A percentile compares a stretch with the other conserved stretches of the same genome.
These are phyloP conservation scores for Erinaceus europaeus DNA, from an alignment of 2,113 vertebrate species.

Conservation along the genomic window DNA sequence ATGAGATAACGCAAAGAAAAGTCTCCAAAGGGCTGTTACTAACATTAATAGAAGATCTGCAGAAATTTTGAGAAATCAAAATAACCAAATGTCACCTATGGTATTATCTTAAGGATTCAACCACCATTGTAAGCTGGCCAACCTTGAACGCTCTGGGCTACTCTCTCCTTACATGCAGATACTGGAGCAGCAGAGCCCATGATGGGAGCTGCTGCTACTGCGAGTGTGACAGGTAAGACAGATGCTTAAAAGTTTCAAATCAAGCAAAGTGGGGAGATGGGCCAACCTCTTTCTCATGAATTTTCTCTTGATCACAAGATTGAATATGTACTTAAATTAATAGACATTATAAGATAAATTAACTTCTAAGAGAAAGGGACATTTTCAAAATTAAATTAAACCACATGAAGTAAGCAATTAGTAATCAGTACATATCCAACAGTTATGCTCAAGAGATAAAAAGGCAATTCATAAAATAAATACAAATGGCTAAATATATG, in stretches of 20 bases:
- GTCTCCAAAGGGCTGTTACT: neutral
- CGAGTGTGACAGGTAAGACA: neutral
- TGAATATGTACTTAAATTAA: conserved; percentile 42
- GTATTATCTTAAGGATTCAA: neutral
- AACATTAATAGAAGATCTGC: neutral
- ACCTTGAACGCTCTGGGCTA: neutral
- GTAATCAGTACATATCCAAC: conserved; percentile 53
- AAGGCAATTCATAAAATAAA: conserved; percentile 34
- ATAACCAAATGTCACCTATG: neutral
- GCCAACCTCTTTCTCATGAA: neutral
- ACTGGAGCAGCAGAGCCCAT: neutral
- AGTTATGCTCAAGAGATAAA: conserved; percentile 14
- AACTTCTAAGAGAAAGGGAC: conserved; percentile 50
- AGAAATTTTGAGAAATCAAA: neutral
- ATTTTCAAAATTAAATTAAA: conserved; percentile 69
- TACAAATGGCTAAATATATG: neutral
- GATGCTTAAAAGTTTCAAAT: neutral
- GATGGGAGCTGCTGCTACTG: neutral
- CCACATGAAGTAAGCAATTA: conserved; percentile 49
- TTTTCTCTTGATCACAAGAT: neutral
- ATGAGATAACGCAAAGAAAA: neutral
- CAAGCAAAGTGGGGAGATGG: neutral
- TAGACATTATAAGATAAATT: conserved; percentile 46
- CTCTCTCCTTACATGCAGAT: neutral
- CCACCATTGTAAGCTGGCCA: fast-evolving